Evolutionary conservation across 2,797 vertebrate genomes (phyloP).

Genomic region (Glossophaga mutica): DNA sequence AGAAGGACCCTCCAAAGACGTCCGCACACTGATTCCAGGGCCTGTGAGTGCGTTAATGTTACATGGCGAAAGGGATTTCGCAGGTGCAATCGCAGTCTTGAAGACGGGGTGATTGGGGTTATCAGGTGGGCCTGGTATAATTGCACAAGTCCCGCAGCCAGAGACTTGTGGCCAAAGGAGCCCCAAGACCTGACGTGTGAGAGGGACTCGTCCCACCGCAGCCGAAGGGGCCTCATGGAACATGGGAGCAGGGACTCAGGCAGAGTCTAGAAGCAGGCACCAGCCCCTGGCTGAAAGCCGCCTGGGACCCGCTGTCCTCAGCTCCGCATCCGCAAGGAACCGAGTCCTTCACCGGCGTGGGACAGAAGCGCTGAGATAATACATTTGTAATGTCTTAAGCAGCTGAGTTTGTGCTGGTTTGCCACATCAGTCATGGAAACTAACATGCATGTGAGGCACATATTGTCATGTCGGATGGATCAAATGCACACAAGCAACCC

Average conservation of each 20-base stretch:
- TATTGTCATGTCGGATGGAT: background rate
- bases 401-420: background rate
- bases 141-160: background rate
- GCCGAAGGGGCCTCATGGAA: rapidly evolving
- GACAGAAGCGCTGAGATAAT: background rate
- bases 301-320: background rate
- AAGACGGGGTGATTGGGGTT: background rate
- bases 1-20: background rate
- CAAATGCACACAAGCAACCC: background rate
- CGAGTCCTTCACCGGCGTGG: too few relatives aligned
- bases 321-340: background rate
- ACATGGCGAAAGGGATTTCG: background rate
- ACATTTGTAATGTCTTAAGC: too few relatives aligned
- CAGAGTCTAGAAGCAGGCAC: background rate
- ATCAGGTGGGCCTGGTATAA: background rate
- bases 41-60: background rate
- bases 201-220: too few relatives aligned
- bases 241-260: background rate
- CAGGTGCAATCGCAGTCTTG: background rate
- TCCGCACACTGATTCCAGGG: background rate
- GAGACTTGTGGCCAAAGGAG: background rate
- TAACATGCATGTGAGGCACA: rapidly evolving
- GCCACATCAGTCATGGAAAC: background rate
- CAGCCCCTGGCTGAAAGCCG: too few relatives aligned
- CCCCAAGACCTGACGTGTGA: background rate